Evolutionary conservation across 1,140 invertebrate genomes (phyloP).

Genomic region (Neodiprion lecontei): DNA sequence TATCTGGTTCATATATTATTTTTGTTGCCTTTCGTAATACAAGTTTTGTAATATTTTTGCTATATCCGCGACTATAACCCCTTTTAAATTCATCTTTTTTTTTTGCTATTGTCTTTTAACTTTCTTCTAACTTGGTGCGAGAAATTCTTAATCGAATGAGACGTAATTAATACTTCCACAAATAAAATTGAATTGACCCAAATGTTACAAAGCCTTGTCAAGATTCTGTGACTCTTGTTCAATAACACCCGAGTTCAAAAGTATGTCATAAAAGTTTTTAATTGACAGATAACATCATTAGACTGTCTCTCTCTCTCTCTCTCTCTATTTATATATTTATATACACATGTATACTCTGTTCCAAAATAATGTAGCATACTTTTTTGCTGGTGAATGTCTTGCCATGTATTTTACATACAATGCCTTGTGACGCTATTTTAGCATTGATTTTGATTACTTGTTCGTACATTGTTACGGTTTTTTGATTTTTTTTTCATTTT

Average conservation of each 20-base stretch:
- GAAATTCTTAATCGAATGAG: no score
- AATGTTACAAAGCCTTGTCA: background rate
- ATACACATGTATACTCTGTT: background rate
- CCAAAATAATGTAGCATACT: background rate
- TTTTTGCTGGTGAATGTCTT: background rate
- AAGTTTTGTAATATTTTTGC: constrained; percentile 1
- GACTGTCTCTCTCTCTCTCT: background rate
- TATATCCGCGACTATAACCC: background rate
- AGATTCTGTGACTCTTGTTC: background rate
- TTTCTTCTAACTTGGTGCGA: no score
- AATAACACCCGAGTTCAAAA: background rate
- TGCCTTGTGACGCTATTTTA: background rate
- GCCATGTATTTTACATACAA: background rate
- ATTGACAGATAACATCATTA: background rate
- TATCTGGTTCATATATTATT: background rate
- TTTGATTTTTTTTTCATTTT: background rate
- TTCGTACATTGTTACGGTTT: background rate
- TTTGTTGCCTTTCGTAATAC: background rate
- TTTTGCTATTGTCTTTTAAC: background rate
- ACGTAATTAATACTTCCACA: background rate
- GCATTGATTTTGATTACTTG: background rate
- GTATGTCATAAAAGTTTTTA: background rate
- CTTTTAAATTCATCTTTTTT: background rate
- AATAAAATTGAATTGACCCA: background rate
- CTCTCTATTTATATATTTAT: no score